Evolutionary conservation across 2,113 vertebrate genomes (phyloP), one percentile per base, ranked within the genome.

Genomic region (Megaleporinus macrocephalus): DNA sequence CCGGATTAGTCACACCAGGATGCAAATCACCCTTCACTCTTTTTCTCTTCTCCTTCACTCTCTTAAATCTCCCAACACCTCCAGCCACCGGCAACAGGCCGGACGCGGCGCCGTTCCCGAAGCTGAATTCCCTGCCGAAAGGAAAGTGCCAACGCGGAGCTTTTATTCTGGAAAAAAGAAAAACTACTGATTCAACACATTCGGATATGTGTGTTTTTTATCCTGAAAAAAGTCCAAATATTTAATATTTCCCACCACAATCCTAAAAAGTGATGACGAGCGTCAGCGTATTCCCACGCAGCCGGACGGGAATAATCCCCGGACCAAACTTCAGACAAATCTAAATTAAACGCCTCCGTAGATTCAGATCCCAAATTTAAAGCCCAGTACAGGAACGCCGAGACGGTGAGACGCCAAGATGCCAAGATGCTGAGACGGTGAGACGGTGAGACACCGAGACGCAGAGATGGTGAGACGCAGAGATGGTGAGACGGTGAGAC

Each of bases 1-100:
- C 51, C 44, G 85, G 85, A 86, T 86, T 86, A 86, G 78, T 83
- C 78, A 81, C 81, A 74, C 49, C 73, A 59, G 78, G 66, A 86
- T 81, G 85, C 78, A 86, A 83, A 86, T 86, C 78, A 80, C 73
- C 74, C 79, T 81, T 70, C 73, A 78, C 81, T 44, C 24, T n/a
- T 57, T n/a, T n/a, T 57, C 11, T 18, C 4, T 55, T 55, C 20
- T 57, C 7, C 3, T 5, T 6, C 55, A n/a, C 55, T 57, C 14
- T 26, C 76, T 76, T 77, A 76, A 86, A 78, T 85, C 66, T 75
- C 12, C 47, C 55, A 57, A 1, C 78, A 59, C 72, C 81, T 81
- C 57, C 57, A 61, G 61, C 72, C 81, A 77, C n/a, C 57, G 26
- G 61, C 27, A 69, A 78, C 69, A 76, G 68, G 73, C 36, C 76